Percentiles rank a stretch among this genome's conserved stretches.
Evolutionary conservation across 2,113 vertebrate species (phyloP).

Genomic region (Oryzias celebensis): DNA sequence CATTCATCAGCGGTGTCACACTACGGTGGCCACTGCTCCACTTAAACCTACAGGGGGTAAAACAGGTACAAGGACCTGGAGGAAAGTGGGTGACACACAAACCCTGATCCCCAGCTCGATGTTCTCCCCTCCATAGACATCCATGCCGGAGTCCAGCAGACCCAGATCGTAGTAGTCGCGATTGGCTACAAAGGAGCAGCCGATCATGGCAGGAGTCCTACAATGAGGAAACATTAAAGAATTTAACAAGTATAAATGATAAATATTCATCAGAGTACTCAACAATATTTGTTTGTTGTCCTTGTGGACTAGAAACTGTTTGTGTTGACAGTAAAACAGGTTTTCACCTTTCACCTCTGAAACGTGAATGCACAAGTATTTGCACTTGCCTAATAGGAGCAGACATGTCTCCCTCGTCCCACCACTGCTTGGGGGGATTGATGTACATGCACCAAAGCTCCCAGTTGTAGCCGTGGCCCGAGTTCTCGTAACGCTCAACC

Average conservation of each 20-base stretch:
- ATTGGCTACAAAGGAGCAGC: conserved; percentile 95
- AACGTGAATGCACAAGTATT: too few species aligned
- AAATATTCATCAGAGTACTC: too few species aligned
- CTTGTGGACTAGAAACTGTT: too few species aligned
- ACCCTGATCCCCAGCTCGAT: conserved; percentile 98
- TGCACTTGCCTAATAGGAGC: conserved; percentile 88
- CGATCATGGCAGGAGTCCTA: conserved; percentile 97
- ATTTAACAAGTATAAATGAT: too few species aligned
- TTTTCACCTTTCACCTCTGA: too few species aligned
- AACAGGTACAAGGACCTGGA: conserved; percentile 22
- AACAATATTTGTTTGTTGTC: too few species aligned
- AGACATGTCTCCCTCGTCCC: conserved; percentile 90
- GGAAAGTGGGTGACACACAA: conserved; percentile 70
- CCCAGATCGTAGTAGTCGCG: conserved; percentile 93
- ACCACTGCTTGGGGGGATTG: conserved; percentile 95
- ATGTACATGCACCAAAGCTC: conserved; percentile 99
- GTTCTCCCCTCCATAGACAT: conserved; percentile 97
- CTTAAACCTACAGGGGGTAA: conserved; percentile 43
- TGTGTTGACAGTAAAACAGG: too few species aligned
- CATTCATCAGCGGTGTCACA: conserved; percentile 59
- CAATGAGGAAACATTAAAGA: neutral
- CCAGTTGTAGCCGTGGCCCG: conserved; percentile 95
- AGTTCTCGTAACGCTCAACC: conserved; percentile 95
- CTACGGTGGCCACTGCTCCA: conserved; percentile 48
- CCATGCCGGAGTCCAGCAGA: conserved; percentile 95